Evolutionary conservation across 2,888 invertebrate genomes (phyloP).

Genomic region (Linnaemya vulpina): DNA sequence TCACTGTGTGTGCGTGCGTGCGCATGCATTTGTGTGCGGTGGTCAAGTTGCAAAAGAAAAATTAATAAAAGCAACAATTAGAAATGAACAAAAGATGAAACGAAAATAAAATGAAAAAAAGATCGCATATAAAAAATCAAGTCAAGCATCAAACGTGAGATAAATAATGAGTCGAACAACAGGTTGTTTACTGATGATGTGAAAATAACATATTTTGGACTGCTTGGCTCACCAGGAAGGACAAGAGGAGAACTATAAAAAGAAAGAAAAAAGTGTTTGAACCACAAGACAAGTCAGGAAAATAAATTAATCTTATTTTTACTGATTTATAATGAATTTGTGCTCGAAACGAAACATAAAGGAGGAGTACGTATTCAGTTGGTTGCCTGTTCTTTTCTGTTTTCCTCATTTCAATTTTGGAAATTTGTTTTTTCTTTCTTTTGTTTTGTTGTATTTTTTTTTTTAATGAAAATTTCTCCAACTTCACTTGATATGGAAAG

Average conservation of each 20-base stretch:
- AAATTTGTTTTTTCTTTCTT: constrained; percentile 60
- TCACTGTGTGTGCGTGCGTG: constrained; percentile 21
- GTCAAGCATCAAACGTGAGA: constrained; percentile 51
- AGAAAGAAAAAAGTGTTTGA: constrained; percentile 32
- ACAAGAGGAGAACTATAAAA: constrained; percentile 20
- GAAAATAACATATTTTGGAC: constrained; percentile 69
- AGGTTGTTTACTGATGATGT: constrained; percentile 75
- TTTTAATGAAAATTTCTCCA: constrained; percentile 49
- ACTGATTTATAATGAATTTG: constrained; percentile 62
- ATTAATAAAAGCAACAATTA: constrained; percentile 68
- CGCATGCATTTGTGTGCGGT: constrained; percentile 31
- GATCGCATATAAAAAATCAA: constrained; percentile 40
- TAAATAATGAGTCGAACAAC: constrained; percentile 73
- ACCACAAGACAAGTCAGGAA: constrained; percentile 70
- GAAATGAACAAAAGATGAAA: constrained; percentile 60
- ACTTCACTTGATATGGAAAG: constrained; percentile 12
- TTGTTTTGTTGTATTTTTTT: constrained; percentile 21
- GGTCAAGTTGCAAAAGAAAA: constrained; percentile 42
- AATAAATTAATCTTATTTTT: constrained; percentile 75
- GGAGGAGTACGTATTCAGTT: constrained; percentile 50
- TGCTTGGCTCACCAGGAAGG: constrained; percentile 49
- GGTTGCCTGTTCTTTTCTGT: not conserved
- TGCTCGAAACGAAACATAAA: constrained; percentile 25
- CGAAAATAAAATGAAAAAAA: constrained; percentile 27
- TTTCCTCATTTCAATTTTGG: constrained; percentile 48